Evolutionary conservation across 2,888 invertebrate species (phyloP), one percentile per base, ranked within the genome.

Genomic region (Diaphora mendica): DNA sequence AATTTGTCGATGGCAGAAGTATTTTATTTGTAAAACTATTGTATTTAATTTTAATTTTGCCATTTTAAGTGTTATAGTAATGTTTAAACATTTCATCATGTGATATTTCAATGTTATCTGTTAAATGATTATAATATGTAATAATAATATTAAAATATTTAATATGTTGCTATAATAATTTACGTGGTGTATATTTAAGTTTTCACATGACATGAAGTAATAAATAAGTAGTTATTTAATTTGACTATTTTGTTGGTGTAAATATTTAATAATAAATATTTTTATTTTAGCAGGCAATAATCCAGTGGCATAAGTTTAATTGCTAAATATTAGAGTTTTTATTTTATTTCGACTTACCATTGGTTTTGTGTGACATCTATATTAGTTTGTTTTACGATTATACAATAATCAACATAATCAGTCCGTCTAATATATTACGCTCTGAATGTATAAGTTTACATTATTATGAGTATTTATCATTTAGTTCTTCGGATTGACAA

Each of bases 101-200:
- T 95, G 95, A 95, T 95, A 95, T 95, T 94, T 93, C 87, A 91
- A 94, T 94, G 94, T 95, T 95, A 95, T 95, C 89, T 94, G 94
- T 95, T 95, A 93, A 91, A 89, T 91, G 91, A 92, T 93, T 94
- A 91, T 55, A 55, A 55, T n/a, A 55, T 55, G 51, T 55, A 90
- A 92, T 90, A 86, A 90, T 87, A 91, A 89, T 88, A 88, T 84
- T 88, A 85, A 83, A 87, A 88, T 88, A 91, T 87, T 55, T 88
- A 87, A 88, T 90, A 89, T 88, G 91, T 92, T 93, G 89, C 88
- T 87, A 90, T 91, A 88, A 86, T 89, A 87, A 87, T 87, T 62
- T 89, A 91, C 87, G 88, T 87, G 87, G 88, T 92, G 85, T 89
- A 86, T 84, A 89, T 82, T 87, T 92, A 91, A 91, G 92, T 91